Evolutionary conservation across 2,797 vertebrate genomes (phyloP).

Genomic region (Sebastes goodei): DNA sequence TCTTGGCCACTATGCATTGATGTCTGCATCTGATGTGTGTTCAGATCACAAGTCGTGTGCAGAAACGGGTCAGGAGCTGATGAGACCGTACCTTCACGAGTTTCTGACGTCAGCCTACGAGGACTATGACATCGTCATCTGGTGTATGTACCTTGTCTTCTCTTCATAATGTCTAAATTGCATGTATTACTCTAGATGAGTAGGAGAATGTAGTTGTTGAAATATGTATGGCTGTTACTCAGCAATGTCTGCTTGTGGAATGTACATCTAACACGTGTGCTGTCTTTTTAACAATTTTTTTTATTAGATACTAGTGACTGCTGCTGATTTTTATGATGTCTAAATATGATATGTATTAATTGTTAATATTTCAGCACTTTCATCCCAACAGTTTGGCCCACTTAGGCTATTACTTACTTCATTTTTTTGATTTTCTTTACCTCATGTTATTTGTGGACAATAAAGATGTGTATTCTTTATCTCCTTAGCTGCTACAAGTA

Average conservation of each 20-base stretch:
- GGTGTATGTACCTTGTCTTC: conserved; percentile 89
- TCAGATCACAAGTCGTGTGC: conserved; percentile 98
- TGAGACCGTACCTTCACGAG: conserved; percentile 98
- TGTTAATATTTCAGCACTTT: too few species aligned
- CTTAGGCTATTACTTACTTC: too few species aligned
- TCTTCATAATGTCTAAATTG: background rate
- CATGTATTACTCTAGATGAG: background rate
- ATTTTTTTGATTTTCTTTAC: too few species aligned
- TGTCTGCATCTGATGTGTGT: conserved; percentile 19
- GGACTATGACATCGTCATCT: conserved; percentile 99
- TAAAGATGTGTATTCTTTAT: conserved; percentile 7
- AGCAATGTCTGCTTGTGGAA: background rate
- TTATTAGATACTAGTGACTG: too few species aligned
- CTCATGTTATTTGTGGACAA: too few species aligned
- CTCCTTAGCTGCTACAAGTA: conserved; percentile 95
- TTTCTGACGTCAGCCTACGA: conserved; percentile 97
- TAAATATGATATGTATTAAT: too few species aligned
- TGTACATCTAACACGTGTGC: background rate
- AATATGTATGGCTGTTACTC: background rate
- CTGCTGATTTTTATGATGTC: too few species aligned
- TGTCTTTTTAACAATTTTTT: background rate
- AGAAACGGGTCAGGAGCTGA: conserved; percentile 96
- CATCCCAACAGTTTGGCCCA: too few species aligned
- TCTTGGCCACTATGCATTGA: background rate
- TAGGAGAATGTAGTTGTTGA: background rate